Base-by-base conservation (phyloP, 1,140 invertebrate genomes). In the Magallana gigas region DNA sequence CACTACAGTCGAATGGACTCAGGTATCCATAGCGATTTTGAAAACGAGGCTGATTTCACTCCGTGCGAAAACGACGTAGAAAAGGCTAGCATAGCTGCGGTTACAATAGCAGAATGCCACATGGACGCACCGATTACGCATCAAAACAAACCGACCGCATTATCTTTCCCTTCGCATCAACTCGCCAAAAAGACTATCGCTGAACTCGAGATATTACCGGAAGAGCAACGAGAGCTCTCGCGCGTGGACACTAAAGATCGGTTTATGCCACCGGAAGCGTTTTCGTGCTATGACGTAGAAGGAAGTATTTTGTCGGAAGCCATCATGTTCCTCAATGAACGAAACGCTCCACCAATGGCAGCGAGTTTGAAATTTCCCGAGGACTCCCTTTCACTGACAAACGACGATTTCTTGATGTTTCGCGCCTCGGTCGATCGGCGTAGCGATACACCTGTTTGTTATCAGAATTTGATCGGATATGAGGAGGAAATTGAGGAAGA, bases 1-100 rank as follows among this genome's bases (percentile, higher is more conserved):
- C 68, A 18, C 2, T 76, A 76, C 29, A 29, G 23, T 76, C 68
- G 68, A 29, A 76, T 76, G 68, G 68, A 76, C 23, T 76, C 68
- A 4, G 68, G 68, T 8, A 76, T 76, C 18, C 68, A 76, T 23
- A 76, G 68, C 29, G 68, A 76, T 12, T 76, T 29, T 3, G 68
- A 76, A 36, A 76, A 76, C 23, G 68, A 76, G 23, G 36, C 68
- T 12, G 68, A 76, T 23, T 76, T 36, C 14, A 11, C 23, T 76
- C 23, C 23, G 7, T 76, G 12, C 11, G 68, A 76, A 2, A 29
- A 76, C 18, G 36, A 76, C 8, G 14, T 11, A 8, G 68, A 76
- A 76, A 29, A 1, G 9, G 23, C 23, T 12, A 76, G 68, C 36
- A 76, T 76, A 7, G 68, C 68, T 6, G 68, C 68, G 12, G 68